These are phyloP conservation scores for Melanocharis versteri DNA, from an alignment of 2,113 vertebrate species.

Conservation along the genomic window DNA sequence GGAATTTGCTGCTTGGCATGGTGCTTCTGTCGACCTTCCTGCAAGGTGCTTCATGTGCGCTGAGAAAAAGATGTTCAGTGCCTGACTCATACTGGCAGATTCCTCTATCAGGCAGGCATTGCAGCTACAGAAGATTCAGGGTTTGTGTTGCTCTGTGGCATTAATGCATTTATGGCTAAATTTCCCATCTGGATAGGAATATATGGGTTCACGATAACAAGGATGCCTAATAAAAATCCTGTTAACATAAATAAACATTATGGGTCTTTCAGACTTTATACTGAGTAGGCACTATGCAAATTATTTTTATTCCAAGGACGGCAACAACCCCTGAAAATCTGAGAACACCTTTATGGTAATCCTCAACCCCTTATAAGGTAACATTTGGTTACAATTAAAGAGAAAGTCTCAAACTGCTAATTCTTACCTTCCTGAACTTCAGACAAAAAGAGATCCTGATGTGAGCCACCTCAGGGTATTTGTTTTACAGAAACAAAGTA, in stretches of 20 bases:
- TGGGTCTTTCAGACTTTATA: background rate
- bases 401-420: background rate
- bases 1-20: background rate
- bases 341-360: background rate
- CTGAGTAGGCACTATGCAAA: background rate
- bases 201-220: background rate
- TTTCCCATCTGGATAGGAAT: background rate
- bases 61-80: background rate
- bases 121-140: background rate
- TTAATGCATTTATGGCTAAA: background rate
- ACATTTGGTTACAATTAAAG: conserved; percentile 49
- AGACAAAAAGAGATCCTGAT: background rate
- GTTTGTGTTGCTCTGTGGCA: background rate
- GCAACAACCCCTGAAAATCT: background rate
- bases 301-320: background rate
- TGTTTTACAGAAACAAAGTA: background rate
- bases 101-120: background rate
- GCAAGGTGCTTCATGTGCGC: background rate
- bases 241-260: background rate
- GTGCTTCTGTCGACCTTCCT: background rate
- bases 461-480: background rate
- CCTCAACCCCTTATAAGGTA: background rate
- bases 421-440: background rate
- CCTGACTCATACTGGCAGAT: background rate
- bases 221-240: background rate